Percentiles rank a stretch among this genome's conserved stretches.
Evolutionary conservation across 1,140 invertebrate genomes (phyloP).

Genomic region (Hylyphantes graminicola): DNA sequence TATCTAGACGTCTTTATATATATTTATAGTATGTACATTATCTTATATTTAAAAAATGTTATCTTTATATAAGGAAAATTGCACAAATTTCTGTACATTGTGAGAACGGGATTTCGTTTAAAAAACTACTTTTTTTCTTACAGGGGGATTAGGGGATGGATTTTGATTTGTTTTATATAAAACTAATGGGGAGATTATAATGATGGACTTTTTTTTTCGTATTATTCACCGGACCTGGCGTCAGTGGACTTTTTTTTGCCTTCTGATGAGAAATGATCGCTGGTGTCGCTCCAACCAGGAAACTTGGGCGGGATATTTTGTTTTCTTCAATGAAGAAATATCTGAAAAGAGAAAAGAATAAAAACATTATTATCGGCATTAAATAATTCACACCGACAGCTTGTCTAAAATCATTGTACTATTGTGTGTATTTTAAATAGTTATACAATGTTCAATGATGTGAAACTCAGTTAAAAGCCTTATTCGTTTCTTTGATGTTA

Average conservation of each 20-base stretch:
- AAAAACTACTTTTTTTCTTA: constrained; percentile 52
- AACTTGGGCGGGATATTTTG: constrained; percentile 30
- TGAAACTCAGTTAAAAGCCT: too few relatives aligned
- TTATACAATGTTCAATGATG: not conserved
- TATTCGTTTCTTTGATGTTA: too few relatives aligned
- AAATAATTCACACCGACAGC: too few relatives aligned
- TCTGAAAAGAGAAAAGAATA: constrained; percentile 5
- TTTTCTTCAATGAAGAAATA: constrained; percentile 51
- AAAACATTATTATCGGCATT: not conserved
- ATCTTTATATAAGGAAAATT: constrained; percentile 55
- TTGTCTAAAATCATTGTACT: not conserved
- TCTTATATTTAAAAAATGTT: constrained; percentile 56
- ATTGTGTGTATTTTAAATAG: not conserved
- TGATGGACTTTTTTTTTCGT: constrained; percentile 44
- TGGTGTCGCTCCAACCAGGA: constrained; percentile 9
- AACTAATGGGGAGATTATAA: constrained; percentile 42
- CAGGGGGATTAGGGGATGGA: constrained; percentile 12
- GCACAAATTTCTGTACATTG: constrained; percentile 53
- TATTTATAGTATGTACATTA: constrained; percentile 39
- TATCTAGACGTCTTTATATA: constrained; percentile 36
- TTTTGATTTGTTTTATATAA: constrained; percentile 51
- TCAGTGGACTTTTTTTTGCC: constrained; percentile 13
- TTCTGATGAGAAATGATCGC: constrained; percentile 35
- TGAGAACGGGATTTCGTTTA: constrained; percentile 40
- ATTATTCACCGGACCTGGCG: not conserved